Base-by-base conservation (phyloP, 37 sponge, comb jelly and placozoan genomes). In the Tethya wilhelma region DNA sequence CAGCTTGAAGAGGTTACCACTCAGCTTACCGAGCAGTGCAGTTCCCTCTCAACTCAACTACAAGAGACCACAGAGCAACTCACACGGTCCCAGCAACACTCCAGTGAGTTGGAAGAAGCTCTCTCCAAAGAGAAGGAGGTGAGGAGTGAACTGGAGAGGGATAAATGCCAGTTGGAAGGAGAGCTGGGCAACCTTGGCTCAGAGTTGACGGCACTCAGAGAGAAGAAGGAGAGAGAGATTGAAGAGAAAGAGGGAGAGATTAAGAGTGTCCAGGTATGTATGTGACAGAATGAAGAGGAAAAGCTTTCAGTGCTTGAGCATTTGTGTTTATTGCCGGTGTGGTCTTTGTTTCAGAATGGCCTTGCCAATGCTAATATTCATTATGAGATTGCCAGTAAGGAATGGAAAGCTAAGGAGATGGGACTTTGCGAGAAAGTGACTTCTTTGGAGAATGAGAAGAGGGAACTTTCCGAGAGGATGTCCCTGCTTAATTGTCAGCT, bases 361-460 rank as follows among this genome's bases (percentile, higher is more conserved):
- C n/a, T n/a, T n/a, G n/a, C n/a, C n/a, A n/a, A n/a, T n/a, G n/a
- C n/a, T n/a, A n/a, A n/a, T n/a, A n/a, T n/a, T n/a, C 43, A 43
- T 38, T 41, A 55, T 72, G 56, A 72, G 41, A 53, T 17, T 46
- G 73, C 56, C 6, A 53, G 44, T 12, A 44, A 14, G 41, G 46
- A 56, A 36, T 56, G 46, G 81, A 12, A 44, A 62, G 70, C 36
- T 42, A 80, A 33, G 26, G 71, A 70, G 65, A 64, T 44, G 32
- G 49, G 25, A 31, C 60, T 62, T 29, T 6, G 11, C 1, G 39
- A 17, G 2, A 22, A 76, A 32, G 2, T 75, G 23, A 41, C 41
- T 19, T 59, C 9, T 19, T 39, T 79, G 40, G 67, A 67, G 44
- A 64, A 45, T 22, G 65, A 77, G 31, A 77, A 64, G 44, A 28